Evolutionary conservation across 2,797 vertebrate species (phyloP).

Genomic region (Characodon lateralis): DNA sequence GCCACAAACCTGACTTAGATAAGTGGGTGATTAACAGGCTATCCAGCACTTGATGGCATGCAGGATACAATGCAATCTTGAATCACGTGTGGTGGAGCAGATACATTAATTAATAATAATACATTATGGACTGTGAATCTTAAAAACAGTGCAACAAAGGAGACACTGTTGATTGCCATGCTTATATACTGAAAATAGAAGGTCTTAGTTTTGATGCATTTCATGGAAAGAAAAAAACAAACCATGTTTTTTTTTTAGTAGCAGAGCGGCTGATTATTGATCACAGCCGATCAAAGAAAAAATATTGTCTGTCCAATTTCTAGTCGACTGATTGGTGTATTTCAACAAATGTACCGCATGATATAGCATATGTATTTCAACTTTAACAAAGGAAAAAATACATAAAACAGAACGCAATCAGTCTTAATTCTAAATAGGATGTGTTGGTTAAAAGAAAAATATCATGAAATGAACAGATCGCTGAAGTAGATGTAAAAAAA

Average conservation of each 20-base stretch:
- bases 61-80: background rate
- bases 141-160: background rate
- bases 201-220: background rate
- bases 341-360: background rate
- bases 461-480: slow-evolving; percentile 4
- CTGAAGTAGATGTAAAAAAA: background rate
- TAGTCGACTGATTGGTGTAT: no score
- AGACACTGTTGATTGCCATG: no score
- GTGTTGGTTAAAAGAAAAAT: slow-evolving; percentile 7
- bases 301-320: background rate
- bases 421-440: slow-evolving; percentile 7
- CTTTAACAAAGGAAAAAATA: background rate
- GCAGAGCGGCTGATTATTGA: background rate
- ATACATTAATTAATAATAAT: no score
- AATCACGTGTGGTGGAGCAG: background rate
- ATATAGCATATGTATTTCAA: slow-evolving; percentile 4
- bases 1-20: background rate
- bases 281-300: background rate
- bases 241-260: background rate
- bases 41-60: background rate
- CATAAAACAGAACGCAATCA: background rate
- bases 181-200: background rate
- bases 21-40: background rate
- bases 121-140: background rate
- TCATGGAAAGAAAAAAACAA: background rate